Conservation (phyloP, 1,140 invertebrate genomes). For the Drosophila suzukii region DNA sequence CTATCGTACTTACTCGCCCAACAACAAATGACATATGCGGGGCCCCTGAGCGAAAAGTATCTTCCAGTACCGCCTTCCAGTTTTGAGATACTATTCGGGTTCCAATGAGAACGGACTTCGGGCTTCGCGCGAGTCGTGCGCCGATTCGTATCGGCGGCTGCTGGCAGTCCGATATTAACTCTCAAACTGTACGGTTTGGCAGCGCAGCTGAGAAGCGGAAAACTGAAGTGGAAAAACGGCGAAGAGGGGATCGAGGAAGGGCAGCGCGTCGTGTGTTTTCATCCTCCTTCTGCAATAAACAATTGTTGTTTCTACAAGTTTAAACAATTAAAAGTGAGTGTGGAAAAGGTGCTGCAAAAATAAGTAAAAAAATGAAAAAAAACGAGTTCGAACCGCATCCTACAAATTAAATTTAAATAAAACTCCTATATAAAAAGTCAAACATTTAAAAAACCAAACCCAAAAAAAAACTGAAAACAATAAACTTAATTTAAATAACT, state of each 20-base stretch:
- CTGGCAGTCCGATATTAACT: conserved; percentile 70
- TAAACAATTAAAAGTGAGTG: conserved; percentile 69
- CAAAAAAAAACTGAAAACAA: not conserved
- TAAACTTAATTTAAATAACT: not conserved
- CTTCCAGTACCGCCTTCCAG: conserved; percentile 48
- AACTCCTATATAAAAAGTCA: not conserved
- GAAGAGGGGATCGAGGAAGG: conserved; percentile 38
- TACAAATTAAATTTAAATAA: not conserved
- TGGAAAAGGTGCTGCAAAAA: conserved; percentile 13
- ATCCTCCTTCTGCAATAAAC: conserved; percentile 50
- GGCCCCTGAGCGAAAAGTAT: conserved; percentile 41
- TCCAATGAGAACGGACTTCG: conserved; percentile 21
- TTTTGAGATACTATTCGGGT: conserved; percentile 38
- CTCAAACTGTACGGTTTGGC: conserved; percentile 79
- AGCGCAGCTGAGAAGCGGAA: conserved; percentile 62
- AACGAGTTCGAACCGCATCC: not conserved
- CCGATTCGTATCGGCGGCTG: conserved; percentile 8
- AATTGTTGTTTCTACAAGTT: conserved; percentile 43
- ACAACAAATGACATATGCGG: conserved; percentile 45
- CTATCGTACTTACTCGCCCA: conserved; percentile 7
- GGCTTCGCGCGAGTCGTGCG: conserved; percentile 18
- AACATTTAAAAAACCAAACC: not conserved
- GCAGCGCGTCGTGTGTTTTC: conserved; percentile 63
- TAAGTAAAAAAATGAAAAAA: conserved; percentile 5
- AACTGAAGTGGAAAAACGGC: conserved; percentile 30